Evolutionary conservation across 2,113 vertebrate genomes (phyloP).

Genomic region (Micronycteris hirsuta): DNA sequence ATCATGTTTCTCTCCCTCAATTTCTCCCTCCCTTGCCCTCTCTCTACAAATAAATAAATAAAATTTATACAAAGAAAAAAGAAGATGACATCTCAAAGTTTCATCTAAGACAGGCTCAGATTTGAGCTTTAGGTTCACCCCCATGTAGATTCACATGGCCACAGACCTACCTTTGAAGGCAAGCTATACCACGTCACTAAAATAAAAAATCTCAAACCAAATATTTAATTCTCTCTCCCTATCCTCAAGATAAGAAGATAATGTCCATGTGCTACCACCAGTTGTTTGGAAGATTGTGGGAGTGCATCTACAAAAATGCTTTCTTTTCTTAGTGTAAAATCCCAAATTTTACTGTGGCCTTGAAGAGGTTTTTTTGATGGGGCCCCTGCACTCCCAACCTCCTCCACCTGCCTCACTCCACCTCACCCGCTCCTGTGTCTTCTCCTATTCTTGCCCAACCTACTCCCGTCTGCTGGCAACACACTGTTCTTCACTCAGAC

Average conservation of each 20-base stretch:
- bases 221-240: not conserved
- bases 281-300: not conserved
- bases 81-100: not conserved
- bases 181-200: not conserved
- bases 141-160: not conserved
- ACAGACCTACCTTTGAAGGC: not conserved
- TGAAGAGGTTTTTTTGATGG: not conserved
- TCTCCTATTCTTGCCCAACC: not conserved
- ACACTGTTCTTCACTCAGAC: not conserved
- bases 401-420: no score
- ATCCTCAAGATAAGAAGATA: not conserved
- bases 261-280: not conserved
- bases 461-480: not conserved
- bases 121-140: not conserved
- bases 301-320: not conserved
- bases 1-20: no score
- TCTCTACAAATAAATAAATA: no score
- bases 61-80: not conserved
- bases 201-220: not conserved
- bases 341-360: not conserved
- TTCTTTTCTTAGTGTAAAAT: not conserved
- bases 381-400: not conserved
- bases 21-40: no score
- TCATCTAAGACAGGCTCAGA: not conserved
- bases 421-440: rapidly evolving